Percentiles rank a stretch among this genome's conserved stretches.
Conservation (phyloP, 2,797 vertebrate genomes). For the Anguilla megastoma region DNA sequence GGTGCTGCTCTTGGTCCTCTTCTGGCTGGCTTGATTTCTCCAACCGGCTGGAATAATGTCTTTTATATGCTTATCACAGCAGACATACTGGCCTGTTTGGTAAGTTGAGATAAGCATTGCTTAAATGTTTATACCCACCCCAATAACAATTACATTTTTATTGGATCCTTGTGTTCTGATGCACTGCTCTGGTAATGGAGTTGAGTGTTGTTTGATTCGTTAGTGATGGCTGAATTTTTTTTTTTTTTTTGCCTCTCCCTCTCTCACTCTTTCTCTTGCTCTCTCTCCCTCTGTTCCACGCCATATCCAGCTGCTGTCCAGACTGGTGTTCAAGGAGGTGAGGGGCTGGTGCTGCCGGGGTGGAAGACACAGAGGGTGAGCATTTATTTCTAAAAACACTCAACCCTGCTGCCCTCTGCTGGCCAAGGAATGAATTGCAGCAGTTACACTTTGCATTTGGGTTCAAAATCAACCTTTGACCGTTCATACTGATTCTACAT, state of each 20-base stretch:
- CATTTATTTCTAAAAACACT: not conserved
- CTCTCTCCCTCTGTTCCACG: not conserved
- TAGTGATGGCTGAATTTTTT: not conserved
- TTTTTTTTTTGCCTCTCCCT: not conserved
- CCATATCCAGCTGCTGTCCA: constrained; percentile 79
- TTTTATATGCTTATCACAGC: constrained; percentile 96
- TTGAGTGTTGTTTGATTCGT: not conserved
- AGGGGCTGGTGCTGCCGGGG: constrained; percentile 73
- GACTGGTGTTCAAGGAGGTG: constrained; percentile 88
- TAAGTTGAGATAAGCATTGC: constrained; percentile 50
- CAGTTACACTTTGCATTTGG: not conserved
- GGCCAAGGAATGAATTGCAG: not conserved
- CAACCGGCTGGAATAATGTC: constrained; percentile 91
- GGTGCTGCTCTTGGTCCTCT: constrained; percentile 92
- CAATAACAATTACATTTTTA: not conserved
- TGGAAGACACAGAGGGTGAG: constrained; percentile 76
- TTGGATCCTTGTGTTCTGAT: not conserved
- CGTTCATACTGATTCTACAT: not conserved
- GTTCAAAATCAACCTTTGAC: not conserved
- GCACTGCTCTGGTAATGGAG: not conserved
- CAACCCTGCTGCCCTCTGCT: not conserved
- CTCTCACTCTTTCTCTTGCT: not conserved
- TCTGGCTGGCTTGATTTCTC: constrained; percentile 88
- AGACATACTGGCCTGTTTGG: constrained; percentile 87
- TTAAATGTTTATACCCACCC: not conserved